Evolutionary conservation across 2,888 invertebrate species (phyloP), one percentile per base, ranked within the genome.

Genomic region (Seira musarum): DNA sequence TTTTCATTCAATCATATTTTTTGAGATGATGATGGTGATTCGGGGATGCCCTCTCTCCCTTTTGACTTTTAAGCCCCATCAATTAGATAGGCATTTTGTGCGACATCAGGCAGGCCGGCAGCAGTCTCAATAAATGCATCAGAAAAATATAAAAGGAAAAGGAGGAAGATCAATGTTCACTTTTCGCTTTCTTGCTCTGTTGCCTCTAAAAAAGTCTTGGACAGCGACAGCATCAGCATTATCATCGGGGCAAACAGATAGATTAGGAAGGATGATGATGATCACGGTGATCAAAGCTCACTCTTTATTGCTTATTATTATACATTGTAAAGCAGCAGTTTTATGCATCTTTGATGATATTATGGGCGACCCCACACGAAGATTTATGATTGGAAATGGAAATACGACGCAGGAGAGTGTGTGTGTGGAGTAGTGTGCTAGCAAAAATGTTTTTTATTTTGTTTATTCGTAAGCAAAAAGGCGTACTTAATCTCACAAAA

Each of bases 321-420:
- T 69, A 53, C 24, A 64, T 24, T 40, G 40, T 40, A 40, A 25
- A 64, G 64, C 64, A 64, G 19, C 24, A 24, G n/a, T 69, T 24
- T 40, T 66, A 66, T 69, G 69, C 69, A 69, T 69, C 69, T 69
- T 69, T 69, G 69, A 69, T 69, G 69, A 69, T 69, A 69, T 69
- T 69, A 66, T 15, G 5, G 30, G 17, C 15, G 86, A 85, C 86
- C 86, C 82, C 86, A 86, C 86, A 86, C 83, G 86, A 86, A 85
- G 86, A 86, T 84, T 86, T 86, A 86, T 86, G 84, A 83, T 84
- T 40, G 40, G 40, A 40, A 40, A 40, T 8, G n/a, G n/a, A n/a
- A n/a, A n/a, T n/a, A n/a, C n/a, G n/a, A n/a, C n/a, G n/a, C n/a
- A 40, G 5, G 40, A 40, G 13, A 40, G 40, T 40, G 40, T 40